Conservation (phyloP, 2,797 vertebrate genomes). For the Mastacembelus armatus region DNA sequence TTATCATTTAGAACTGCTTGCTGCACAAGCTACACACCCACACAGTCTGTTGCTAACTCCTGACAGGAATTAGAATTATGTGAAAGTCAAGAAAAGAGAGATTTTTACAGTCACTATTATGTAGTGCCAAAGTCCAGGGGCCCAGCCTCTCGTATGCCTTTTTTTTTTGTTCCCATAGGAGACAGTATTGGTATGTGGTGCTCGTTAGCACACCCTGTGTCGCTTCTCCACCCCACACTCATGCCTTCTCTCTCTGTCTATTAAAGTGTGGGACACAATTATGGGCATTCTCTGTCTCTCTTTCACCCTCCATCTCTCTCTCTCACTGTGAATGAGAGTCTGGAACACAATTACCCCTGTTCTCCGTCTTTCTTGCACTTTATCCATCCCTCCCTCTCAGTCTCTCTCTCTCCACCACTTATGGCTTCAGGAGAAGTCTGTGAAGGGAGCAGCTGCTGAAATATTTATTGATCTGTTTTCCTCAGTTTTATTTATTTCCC, state of each 20-base stretch:
- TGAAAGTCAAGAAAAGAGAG: slow-evolving; percentile 50
- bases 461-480: slow-evolving; percentile 90
- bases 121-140: slow-evolving; percentile 55
- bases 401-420: slow-evolving; percentile 53
- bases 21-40: slow-evolving; percentile 69
- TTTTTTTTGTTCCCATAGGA: slow-evolving; percentile 62
- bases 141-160: slow-evolving; percentile 40
- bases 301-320: slow-evolving; percentile 64
- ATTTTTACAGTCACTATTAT: slow-evolving; percentile 62
- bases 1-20: slow-evolving; percentile 71
- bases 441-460: slow-evolving; percentile 83
- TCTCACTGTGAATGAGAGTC: slow-evolving; percentile 66
- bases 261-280: slow-evolving; percentile 77
- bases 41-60: slow-evolving; percentile 56
- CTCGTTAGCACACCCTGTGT: slow-evolving; percentile 74
- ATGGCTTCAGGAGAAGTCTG: slow-evolving; percentile 79
- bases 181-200: slow-evolving; percentile 70
- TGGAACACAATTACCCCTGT: slow-evolving; percentile 76
- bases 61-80: slow-evolving; percentile 72
- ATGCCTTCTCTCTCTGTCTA: slow-evolving; percentile 64
- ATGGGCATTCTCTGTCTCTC: slow-evolving; percentile 67
- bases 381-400: slow-evolving; percentile 44
- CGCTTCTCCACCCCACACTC: slow-evolving; percentile 70
- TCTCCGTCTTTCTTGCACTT: slow-evolving; percentile 50
- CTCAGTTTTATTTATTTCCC: slow-evolving; percentile 82